Base-by-base conservation (phyloP, 2,797 vertebrate genomes). In the Phrynocephalus guinanensis region DNA sequence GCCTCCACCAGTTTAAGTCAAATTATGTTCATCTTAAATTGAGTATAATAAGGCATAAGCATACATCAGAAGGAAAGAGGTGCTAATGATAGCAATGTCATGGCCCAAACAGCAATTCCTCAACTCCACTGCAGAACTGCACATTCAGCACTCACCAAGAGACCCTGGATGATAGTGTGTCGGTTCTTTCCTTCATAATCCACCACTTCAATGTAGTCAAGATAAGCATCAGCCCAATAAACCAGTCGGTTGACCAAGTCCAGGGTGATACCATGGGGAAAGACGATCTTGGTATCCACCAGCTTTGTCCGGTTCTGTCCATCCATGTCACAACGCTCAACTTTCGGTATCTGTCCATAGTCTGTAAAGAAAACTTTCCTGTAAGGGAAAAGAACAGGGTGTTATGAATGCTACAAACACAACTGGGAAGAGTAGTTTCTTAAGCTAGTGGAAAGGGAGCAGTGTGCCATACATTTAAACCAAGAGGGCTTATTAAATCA, bases 301-400 rank as follows among this genome's bases (percentile, higher is more conserved):
- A 99, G 96, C 93, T 99, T 99, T 85, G 98, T 99, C 90, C 98
- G 98, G 95, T 99, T 99, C 96, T 99, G 98, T 8, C 99, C 99
- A 0, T 99, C 98, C 99, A 99, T 99, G 95, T 99, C 99, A 0
- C 99, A 99, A 82, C 99, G 98, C 84, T 99, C 99, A 87, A 99
- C 98, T 94, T 98, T 98, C 0, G 99, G 99, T 33, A 98, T 99
- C 92, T 99, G 98, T 20, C 98, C 98, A 0, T 99, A 99, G 96
- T 99, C 98, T 0, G 99, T 99, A 96, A 99, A 99, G 95, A 99
- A 99, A 83, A 99, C 97, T 95, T 99, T 99, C 71, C 99, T 99
- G 96, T 0, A 1, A 3, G 77, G 60, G 20, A 72, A 79, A 63
- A 63, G 71, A 80, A 68, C 60, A 6, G 87, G 0, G 84, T 33